Conservation (phyloP, 2,888 invertebrate species). For the Syrista parreyssii region DNA sequence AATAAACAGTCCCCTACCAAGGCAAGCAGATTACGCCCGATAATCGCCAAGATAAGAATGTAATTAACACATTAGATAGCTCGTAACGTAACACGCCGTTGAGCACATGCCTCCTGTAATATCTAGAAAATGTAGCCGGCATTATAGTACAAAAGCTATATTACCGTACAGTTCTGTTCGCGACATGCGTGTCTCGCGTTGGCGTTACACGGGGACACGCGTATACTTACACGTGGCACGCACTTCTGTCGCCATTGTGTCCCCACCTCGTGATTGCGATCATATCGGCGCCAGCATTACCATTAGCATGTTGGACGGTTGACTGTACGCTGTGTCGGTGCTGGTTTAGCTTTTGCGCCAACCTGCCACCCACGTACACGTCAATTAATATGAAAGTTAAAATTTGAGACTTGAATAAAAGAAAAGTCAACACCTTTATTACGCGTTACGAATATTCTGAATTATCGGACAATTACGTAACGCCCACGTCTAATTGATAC, state of each 20-base stretch:
- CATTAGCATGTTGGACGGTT: neutral
- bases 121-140: neutral
- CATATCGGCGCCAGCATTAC: neutral
- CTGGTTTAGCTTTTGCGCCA: neutral
- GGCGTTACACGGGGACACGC: neutral
- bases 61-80: slow-evolving; percentile 40
- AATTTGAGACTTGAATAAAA: neutral
- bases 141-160: neutral
- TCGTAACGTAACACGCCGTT: slow-evolving; percentile 16
- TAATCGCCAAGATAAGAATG: slow-evolving; percentile 43
- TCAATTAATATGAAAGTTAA: neutral
- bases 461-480: no score
- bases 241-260: neutral
- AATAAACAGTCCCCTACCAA: neutral
- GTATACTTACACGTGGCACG: neutral
- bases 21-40: slow-evolving; percentile 29
- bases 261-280: neutral
- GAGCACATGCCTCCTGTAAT: slow-evolving; percentile 13
- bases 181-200: neutral
- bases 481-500: no score
- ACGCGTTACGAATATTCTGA: neutral
- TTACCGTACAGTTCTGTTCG: neutral
- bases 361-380: neutral
- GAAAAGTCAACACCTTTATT: neutral
- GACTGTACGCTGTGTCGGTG: neutral